Base-by-base conservation (phyloP, 2,888 invertebrate species). In the Drepana falcataria region DNA sequence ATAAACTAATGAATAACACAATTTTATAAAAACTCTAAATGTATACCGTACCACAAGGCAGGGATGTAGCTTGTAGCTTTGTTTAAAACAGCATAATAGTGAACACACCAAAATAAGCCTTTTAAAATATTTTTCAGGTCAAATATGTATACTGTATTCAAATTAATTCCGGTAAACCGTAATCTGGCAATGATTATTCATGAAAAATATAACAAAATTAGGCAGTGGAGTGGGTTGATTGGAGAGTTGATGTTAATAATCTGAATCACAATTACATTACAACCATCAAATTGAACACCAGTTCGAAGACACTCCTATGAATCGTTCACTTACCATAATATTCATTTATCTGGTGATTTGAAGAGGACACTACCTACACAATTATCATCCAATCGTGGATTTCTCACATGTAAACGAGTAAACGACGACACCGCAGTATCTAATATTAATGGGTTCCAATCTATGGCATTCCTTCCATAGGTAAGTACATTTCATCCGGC, bases 261-360 rank as follows among this genome's bases (percentile, higher is more conserved):
- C 40, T 40, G 6, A 37, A 49, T 37, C 37, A 49, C 37, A 49
- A 40, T 37, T 33, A 49, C 65, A 60, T 64, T 64, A 69, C 61
- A 70, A 71, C 64, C 66, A 65, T 73, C 65, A 66, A 76, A 75
- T 64, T 75, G 66, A 73, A 75, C 77, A 79, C 79, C 79, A 77
- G 79, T 77, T 71, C 78, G 79, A 75, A 68, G 78, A 75, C 88
- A 87, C 88, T 85, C 88, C 88, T 81, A 69, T 73, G 77, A 76
- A 76, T 75, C 79, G 51, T 78, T 75, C 73, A 89, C 89, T 89
- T 89, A 89, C 89, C 89, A 69, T 87, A 69, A 73, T 71, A 73
- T 77, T 68, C 70, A 64, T 59, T 65, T 65, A 75, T 64, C 76
- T 71, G 85, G 67, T 73, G 85, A 68, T 77, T 74, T 81, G 77